A percentile compares a stretch with the other conserved stretches of the same genome.
phyloP scores from a whole-genome alignment of 2,797 vertebrate genomes.

The Rhinatrema bivittatum region DNA sequence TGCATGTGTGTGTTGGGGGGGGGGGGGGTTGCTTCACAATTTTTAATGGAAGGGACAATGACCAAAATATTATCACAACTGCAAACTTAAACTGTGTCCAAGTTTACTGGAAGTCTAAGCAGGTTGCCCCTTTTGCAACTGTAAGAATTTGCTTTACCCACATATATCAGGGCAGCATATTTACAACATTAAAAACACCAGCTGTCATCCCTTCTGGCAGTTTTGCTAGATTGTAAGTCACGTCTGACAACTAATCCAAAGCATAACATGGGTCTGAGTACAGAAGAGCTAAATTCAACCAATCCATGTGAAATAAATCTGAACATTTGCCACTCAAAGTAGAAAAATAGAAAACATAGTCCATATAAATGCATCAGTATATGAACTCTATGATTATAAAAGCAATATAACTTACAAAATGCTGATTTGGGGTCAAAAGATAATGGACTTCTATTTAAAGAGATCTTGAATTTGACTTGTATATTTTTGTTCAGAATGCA shows the following conservation, averaged over 20 bases:
- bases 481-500: too few relatives aligned
- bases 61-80: neutral
- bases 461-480: too few relatives aligned
- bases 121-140: constrained; percentile 8
- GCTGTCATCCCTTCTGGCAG: constrained; percentile 10
- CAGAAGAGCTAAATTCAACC: neutral
- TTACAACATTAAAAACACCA: constrained; percentile 15
- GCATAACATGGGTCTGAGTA: constrained; percentile 5
- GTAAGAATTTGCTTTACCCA: constrained; percentile 8
- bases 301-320: neutral
- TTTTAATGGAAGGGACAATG: too few relatives aligned
- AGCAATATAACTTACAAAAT: too few relatives aligned
- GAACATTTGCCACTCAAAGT: too few relatives aligned
- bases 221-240: constrained; percentile 8
- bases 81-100: neutral
- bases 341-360: too few relatives aligned
- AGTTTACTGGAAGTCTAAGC: constrained; percentile 1
- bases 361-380: too few relatives aligned
- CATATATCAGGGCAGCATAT: constrained; percentile 14
- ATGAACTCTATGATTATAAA: too few relatives aligned
- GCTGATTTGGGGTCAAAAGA: too few relatives aligned
- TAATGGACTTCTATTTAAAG: too few relatives aligned
- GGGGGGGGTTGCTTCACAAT: too few relatives aligned
- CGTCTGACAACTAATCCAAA: constrained; percentile 10
- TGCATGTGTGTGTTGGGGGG: too few relatives aligned